Evolutionary conservation across 2,113 vertebrate genomes (phyloP).

Genomic region (Crotophaga sulcirostris): DNA sequence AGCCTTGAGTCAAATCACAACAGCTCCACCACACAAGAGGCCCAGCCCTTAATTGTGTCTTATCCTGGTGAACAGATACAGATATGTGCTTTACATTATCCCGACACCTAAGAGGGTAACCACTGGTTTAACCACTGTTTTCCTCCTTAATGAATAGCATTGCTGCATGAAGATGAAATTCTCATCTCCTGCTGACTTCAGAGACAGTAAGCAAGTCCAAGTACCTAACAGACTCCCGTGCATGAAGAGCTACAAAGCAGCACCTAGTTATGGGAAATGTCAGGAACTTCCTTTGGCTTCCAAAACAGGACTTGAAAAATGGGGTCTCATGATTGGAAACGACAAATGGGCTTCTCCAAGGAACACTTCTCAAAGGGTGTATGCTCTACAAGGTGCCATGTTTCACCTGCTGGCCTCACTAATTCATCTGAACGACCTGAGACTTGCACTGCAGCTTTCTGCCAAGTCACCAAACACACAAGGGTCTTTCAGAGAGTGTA

Average conservation of each 20-base stretch:
- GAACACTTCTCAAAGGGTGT: background rate
- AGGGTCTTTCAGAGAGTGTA: background rate
- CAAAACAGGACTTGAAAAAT: background rate
- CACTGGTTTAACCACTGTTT: background rate
- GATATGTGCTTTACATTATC: background rate
- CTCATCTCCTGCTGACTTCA: background rate
- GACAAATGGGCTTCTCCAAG: background rate
- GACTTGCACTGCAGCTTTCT: background rate
- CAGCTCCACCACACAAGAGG: background rate
- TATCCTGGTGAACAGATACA: background rate
- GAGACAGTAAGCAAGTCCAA: background rate
- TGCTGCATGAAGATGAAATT: background rate
- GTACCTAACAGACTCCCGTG: background rate
- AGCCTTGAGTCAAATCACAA: background rate
- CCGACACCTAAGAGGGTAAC: background rate
- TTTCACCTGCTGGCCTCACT: background rate
- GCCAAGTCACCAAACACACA: background rate
- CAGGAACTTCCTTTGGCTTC: background rate
- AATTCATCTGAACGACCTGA: background rate
- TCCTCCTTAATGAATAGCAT: background rate
- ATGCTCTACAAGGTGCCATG: background rate
- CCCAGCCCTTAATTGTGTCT: background rate
- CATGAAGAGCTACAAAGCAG: background rate
- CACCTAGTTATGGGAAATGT: background rate
- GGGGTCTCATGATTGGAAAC: background rate